A percentile compares a stretch with the other conserved stretches of the same genome.
These are phyloP conservation scores for Tetrao urogallus DNA, from an alignment of 2,113 vertebrate genomes.

Conservation along the genomic window DNA sequence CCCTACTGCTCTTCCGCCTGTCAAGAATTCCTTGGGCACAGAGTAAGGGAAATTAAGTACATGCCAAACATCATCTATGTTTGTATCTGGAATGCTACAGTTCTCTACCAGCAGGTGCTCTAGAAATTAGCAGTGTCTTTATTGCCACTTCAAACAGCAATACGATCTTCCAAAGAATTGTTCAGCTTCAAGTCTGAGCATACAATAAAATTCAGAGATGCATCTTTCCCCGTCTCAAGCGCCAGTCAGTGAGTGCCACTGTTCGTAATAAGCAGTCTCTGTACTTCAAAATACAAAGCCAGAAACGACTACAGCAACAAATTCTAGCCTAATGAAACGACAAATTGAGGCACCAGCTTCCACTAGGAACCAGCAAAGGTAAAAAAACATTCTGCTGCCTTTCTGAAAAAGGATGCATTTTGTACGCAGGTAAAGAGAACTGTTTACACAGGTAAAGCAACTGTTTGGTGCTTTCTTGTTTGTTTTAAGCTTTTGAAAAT, in stretches of 20 bases:
- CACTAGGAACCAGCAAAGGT: conserved; percentile 22
- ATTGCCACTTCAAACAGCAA: conserved; percentile 12
- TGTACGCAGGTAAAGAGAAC: background rate
- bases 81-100: background rate
- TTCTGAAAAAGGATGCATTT: background rate
- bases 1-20: background rate
- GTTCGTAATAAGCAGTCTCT: background rate
- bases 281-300: conserved; percentile 25
- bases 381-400: background rate
- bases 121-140: conserved; percentile 24
- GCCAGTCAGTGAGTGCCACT: background rate
- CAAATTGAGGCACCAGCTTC: conserved; percentile 19
- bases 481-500: background rate
- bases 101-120: background rate
- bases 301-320: conserved; percentile 24
- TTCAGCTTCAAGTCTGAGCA: background rate
- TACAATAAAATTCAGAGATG: background rate
- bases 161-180: background rate
- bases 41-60: background rate
- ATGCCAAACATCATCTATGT: background rate
- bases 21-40: background rate
- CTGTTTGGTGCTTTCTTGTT: background rate
- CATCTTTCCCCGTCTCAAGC: background rate
- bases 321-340: conserved; percentile 43
- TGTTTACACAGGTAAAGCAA: background rate